These are phyloP conservation scores for Watsonalla cultraria DNA, from an alignment of 2,888 invertebrate genomes.

Conservation along the genomic window DNA sequence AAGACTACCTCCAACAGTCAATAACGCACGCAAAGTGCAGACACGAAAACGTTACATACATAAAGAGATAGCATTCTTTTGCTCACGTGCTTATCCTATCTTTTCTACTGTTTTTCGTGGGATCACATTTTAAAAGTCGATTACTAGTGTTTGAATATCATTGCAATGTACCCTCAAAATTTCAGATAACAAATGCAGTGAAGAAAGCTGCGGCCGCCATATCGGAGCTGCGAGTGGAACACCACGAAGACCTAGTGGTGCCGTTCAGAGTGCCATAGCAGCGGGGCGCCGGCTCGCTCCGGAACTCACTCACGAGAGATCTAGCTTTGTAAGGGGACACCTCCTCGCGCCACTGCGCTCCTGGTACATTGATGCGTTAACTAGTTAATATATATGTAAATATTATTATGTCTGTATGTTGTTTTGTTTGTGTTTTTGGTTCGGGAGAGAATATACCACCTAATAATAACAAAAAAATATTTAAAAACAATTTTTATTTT, in stretches of 20 bases:
- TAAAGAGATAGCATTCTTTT: too few species aligned
- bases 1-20: too few species aligned
- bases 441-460: too few species aligned
- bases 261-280: conserved; percentile 88
- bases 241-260: conserved; percentile 93
- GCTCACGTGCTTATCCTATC: too few species aligned
- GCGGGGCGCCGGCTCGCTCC: conserved; percentile 18
- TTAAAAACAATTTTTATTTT: too few species aligned
- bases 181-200: conserved; percentile 84
- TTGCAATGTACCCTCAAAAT: conserved; percentile 4
- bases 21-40: too few species aligned
- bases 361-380: background rate
- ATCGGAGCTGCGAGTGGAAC: conserved; percentile 89
- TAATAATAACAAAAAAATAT: too few species aligned
- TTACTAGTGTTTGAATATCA: too few species aligned
- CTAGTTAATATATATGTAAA: background rate
- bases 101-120: too few species aligned
- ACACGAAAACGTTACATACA: too few species aligned
- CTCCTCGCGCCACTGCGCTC: background rate
- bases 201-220: conserved; percentile 85
- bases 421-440: background rate
- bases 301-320: background rate
- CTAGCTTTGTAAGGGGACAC: background rate
- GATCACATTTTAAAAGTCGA: too few species aligned
- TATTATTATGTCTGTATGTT: background rate